Base-by-base conservation (phyloP, 1,140 invertebrate species). In the Megalopta genalis region DNA sequence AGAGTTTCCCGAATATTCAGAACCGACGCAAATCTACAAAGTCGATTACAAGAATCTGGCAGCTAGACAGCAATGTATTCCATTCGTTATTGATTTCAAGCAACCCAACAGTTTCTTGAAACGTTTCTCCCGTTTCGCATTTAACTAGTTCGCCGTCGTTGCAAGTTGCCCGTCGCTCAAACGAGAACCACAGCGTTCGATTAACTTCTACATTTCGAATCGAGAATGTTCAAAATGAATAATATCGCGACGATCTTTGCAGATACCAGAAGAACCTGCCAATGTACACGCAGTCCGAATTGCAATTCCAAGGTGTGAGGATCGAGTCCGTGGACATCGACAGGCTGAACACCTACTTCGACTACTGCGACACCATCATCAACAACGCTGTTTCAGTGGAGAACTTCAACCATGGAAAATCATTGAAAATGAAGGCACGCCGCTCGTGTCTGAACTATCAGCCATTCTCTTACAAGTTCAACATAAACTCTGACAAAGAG, bases 251-350 rank as follows among this genome's bases (percentile, higher is more conserved):
- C 16, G 42, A 16, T n/a, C 2, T 16, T 46, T 46, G 3, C 59
- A 90, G 91, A 82, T 91, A 92, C 86, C 93, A 93, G 74, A 83
- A 88, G 68, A 83, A 88, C 46, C 32, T 91, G 6, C 85, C 89
- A 27, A n/a, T 69, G 1, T 93, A 94, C 84, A 89, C 88, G 7
- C 82, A 81, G 16, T 84, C 94, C 37, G 94, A 96, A 82, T 89
- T 96, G 1, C 86, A 85, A 21, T 93, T 94, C 80, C 93, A 94
- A 14, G 94, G 94, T 16, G 94, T 96, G n/a, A 92, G 93, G 12
- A 94, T 96, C 69, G 93, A 95, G 77, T 93, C 92, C 49, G 95
- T 96, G 16, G 93, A 95, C 21, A 93, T 95, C 18, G 94, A 95
- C 84, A 94, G 95, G 80, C 86, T 95, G 7, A 89, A 93, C 59